A percentile compares a stretch with the other conserved stretches of the same genome.
These are phyloP conservation scores for Caenorhabditis zanzibari DNA, from an alignment of 2,888 invertebrate genomes.

Conservation along the genomic window DNA sequence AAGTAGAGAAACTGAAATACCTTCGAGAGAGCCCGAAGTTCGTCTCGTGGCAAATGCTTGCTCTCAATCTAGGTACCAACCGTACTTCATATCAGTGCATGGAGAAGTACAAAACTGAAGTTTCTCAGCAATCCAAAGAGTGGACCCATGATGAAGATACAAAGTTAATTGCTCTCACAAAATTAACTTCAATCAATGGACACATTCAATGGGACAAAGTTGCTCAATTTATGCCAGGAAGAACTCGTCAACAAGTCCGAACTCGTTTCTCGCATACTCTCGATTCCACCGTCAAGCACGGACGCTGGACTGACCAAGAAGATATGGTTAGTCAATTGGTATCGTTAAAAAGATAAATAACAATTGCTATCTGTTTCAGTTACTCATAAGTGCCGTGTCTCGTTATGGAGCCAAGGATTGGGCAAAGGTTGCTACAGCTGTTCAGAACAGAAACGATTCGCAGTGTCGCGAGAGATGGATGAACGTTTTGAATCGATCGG, in stretches of 20 bases:
- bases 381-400: constrained; percentile 75
- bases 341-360: not conserved
- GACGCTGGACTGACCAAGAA: constrained; percentile 80
- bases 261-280: constrained; percentile 75
- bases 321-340: constrained; percentile 71
- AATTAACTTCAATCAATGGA: constrained; percentile 87
- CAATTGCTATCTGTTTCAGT: constrained; percentile 53
- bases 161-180: constrained; percentile 87
- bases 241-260: constrained; percentile 75
- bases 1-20: constrained; percentile 67
- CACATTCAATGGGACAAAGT: constrained; percentile 89
- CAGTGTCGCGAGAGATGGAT: constrained; percentile 84
- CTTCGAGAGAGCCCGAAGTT: constrained; percentile 64
- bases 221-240: constrained; percentile 79
- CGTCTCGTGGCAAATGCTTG: constrained; percentile 76
- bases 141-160: constrained; percentile 89
- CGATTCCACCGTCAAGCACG: constrained; percentile 74
- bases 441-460: constrained; percentile 81
- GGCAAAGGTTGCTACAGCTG: constrained; percentile 79
- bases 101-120: constrained; percentile 84
- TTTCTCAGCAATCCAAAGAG: constrained; percentile 76
- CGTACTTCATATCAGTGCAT: constrained; percentile 85
- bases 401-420: constrained; percentile 76
- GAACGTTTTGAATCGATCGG: constrained; percentile 71
- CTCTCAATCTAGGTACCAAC: constrained; percentile 78